A percentile compares a stretch with the other conserved stretches of the same genome.
phyloP scores from a whole-genome alignment of 2,888 invertebrate species.

The Pelosia muscerda region DNA sequence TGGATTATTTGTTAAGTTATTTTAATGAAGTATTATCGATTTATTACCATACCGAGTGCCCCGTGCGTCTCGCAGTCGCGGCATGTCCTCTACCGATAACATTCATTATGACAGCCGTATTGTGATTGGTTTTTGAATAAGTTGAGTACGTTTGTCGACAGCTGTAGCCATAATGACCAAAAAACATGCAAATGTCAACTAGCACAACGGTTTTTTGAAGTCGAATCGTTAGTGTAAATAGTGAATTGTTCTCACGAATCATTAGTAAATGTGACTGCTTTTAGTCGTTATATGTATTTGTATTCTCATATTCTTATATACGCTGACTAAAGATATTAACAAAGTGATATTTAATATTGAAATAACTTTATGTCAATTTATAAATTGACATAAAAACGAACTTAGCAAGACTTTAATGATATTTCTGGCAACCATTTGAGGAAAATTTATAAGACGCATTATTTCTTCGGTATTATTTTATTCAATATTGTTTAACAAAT shows the following conservation, averaged over 20 bases:
- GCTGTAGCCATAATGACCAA: constrained; percentile 13
- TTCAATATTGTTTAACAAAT: neutral
- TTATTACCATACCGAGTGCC: too few relatives aligned
- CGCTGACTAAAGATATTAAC: neutral
- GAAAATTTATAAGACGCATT: neutral
- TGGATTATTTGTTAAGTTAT: neutral
- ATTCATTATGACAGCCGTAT: constrained; percentile 1
- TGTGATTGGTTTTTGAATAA: constrained; percentile 18
- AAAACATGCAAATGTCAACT: constrained; percentile 18
- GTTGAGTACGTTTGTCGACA: constrained; percentile 10
- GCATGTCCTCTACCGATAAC: neutral
- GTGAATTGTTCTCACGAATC: neutral
- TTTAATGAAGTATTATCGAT: neutral
- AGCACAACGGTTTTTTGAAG: constrained; percentile 4
- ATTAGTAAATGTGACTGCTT: neutral
- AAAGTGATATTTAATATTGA: neutral
- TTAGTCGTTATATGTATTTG: neutral
- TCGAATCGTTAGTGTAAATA: neutral
- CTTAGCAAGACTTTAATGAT: neutral
- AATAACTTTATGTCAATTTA: neutral
- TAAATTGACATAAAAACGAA: neutral
- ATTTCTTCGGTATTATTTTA: neutral
- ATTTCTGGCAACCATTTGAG: neutral
- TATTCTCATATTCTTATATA: neutral
- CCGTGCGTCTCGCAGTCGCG: too few relatives aligned